Conservation (phyloP, 2,113 vertebrate genomes). For the Bubalus kerabau region DNA sequence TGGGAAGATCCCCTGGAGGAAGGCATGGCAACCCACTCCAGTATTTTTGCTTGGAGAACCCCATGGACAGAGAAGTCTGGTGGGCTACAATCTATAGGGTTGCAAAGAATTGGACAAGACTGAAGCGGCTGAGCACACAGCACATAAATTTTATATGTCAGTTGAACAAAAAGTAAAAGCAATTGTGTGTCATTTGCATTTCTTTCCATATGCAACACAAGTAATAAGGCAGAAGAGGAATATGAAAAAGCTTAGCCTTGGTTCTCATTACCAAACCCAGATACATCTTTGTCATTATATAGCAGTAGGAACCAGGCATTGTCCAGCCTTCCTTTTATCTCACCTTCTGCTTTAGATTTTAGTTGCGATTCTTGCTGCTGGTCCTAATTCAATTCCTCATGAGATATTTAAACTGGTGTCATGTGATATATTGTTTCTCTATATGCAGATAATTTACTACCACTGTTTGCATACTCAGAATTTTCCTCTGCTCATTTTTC, state of each 20-base stretch:
- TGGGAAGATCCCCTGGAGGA: not conserved
- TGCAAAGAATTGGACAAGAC: not conserved
- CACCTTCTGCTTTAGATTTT: not conserved
- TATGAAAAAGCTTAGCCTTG: not conserved
- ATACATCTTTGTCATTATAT: not conserved
- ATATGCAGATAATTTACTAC: constrained; percentile 41
- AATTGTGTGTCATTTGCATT: not conserved
- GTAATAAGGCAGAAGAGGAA: not conserved
- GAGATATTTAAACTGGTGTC: not conserved
- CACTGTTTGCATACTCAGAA: not conserved
- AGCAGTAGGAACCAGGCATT: not conserved
- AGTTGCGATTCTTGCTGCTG: not conserved
- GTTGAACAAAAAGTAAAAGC: not conserved
- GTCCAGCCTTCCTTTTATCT: not conserved
- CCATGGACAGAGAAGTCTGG: not conserved
- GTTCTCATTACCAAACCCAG: not conserved
- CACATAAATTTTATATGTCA: not conserved
- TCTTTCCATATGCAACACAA: not conserved
- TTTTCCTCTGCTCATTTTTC: constrained; percentile 43
- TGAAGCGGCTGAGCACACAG: not conserved
- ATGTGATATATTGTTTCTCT: constrained; percentile 29
- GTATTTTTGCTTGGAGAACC: not conserved
- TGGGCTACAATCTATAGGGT: not conserved
- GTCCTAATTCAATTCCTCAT: constrained; percentile 10
- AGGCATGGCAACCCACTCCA: not conserved